Evolutionary conservation across 2,888 invertebrate genomes (phyloP).

Genomic region (Dryobotodes eremita): DNA sequence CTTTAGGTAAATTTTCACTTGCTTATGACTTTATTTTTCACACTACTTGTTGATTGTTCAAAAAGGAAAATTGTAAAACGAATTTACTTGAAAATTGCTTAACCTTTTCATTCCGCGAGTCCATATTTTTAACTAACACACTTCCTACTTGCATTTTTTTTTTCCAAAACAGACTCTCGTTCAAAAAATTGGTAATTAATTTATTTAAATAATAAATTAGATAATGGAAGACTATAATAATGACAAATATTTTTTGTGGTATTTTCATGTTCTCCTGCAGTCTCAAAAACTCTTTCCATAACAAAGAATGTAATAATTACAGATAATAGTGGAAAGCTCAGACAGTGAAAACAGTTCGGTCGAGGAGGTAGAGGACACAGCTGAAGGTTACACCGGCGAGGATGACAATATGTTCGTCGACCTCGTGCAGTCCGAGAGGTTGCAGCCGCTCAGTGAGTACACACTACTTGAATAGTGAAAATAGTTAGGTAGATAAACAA

Average conservation of each 20-base stretch:
- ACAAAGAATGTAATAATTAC: conserved; percentile 40
- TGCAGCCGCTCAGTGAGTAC: conserved; percentile 94
- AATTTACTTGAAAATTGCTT: not conserved
- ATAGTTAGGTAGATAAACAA: not conserved
- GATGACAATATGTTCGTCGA: conserved; percentile 96
- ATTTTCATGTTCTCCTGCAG: no score
- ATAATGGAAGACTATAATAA: no score
- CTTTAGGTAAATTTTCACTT: not conserved
- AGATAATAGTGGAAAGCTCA: conserved; percentile 92
- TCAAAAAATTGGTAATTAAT: no score
- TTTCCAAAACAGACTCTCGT: not conserved
- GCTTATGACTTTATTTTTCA: not conserved
- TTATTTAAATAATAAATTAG: not conserved
- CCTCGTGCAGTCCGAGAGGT: conserved; percentile 92
- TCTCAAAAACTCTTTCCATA: not conserved
- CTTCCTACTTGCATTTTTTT: not conserved
- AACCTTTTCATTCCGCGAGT: not conserved
- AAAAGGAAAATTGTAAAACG: not conserved
- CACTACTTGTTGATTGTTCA: not conserved
- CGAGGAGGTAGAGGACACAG: conserved; percentile 96
- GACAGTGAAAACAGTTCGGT: conserved; percentile 94
- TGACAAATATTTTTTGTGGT: not conserved
- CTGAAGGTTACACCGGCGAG: conserved; percentile 95
- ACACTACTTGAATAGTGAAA: not conserved
- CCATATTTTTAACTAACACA: not conserved